Evolutionary conservation across 37 sponge, comb jelly and placozoan species (phyloP).

Genomic region (Bolinopsis microptera): DNA sequence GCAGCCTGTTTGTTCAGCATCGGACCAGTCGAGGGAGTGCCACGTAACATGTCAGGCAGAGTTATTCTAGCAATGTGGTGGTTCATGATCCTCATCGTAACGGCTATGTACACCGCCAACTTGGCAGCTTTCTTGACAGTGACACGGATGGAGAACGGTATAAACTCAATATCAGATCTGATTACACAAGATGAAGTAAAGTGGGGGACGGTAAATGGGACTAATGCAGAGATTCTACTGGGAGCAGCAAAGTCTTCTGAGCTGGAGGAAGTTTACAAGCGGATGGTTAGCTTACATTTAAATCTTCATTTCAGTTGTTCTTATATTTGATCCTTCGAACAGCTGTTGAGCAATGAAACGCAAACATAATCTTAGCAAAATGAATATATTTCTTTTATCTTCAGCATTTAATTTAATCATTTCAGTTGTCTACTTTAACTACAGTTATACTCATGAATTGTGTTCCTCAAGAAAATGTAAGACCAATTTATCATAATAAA

Average conservation of each 20-base stretch:
- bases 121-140: slow-evolving; percentile 62
- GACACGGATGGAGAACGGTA: slow-evolving; percentile 61
- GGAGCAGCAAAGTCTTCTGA: slow-evolving; percentile 51
- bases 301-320: too few relatives aligned
- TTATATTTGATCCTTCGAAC: too few relatives aligned
- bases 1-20: slow-evolving; percentile 63
- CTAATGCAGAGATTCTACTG: slow-evolving; percentile 45
- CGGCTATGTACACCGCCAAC: slow-evolving; percentile 65
- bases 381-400: too few relatives aligned
- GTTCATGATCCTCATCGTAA: slow-evolving; percentile 65
- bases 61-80: slow-evolving; percentile 65
- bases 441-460: too few relatives aligned
- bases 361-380: too few relatives aligned
- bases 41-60: slow-evolving; percentile 65
- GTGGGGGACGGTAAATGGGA: slow-evolving; percentile 59
- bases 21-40: slow-evolving; percentile 63
- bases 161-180: slow-evolving; percentile 54
- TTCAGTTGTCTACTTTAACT: too few relatives aligned
- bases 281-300: slow-evolving; percentile 30
- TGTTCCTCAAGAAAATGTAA: too few relatives aligned
- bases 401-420: too few relatives aligned
- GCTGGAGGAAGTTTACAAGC: slow-evolving; percentile 50
- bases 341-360: too few relatives aligned
- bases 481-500: too few relatives aligned
- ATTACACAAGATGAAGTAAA: slow-evolving; percentile 44